A percentile compares a stretch with the other conserved stretches of the same genome.
These are phyloP conservation scores for Lophochroa leadbeateri DNA, from an alignment of 2,113 vertebrate species.

Conservation along the genomic window DNA sequence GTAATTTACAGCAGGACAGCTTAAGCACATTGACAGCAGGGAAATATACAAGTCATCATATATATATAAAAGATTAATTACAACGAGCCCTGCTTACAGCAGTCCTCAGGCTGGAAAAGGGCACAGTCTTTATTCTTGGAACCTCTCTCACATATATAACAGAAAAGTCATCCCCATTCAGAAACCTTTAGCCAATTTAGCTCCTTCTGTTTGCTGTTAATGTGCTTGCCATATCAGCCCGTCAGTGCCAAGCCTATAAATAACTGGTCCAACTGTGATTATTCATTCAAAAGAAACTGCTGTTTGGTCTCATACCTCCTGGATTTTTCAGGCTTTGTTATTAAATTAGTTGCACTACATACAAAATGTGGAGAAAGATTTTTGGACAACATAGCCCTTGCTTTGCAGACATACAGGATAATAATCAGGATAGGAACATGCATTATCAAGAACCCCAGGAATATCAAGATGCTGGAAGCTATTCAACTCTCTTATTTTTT, in stretches of 20 bases:
- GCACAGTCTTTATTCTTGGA: constrained; percentile 40
- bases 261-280: constrained; percentile 37
- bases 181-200: constrained; percentile 50
- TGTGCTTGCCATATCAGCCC: constrained; percentile 9
- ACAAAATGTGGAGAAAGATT: not conserved
- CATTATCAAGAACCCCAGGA: not conserved
- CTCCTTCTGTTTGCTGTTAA: constrained; percentile 57
- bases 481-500: not conserved
- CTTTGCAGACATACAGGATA: not conserved
- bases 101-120: constrained; percentile 22
- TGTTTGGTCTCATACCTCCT: constrained; percentile 14
- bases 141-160: not conserved
- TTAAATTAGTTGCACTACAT: not conserved
- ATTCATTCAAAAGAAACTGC: constrained; percentile 19
- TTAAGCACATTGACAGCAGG: not conserved
- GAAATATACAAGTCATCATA: not conserved
- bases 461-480: not conserved
- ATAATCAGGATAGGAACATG: not conserved
- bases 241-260: not conserved
- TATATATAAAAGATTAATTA: constrained; percentile 34
- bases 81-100: not conserved
- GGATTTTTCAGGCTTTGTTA: not conserved
- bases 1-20: constrained; percentile 16
- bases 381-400: not conserved
- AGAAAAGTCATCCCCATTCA: not conserved